Percentiles rank a stretch among this genome's conserved stretches.
Conservation (phyloP, 1,140 invertebrate species). For the Drosophila burlai region DNA sequence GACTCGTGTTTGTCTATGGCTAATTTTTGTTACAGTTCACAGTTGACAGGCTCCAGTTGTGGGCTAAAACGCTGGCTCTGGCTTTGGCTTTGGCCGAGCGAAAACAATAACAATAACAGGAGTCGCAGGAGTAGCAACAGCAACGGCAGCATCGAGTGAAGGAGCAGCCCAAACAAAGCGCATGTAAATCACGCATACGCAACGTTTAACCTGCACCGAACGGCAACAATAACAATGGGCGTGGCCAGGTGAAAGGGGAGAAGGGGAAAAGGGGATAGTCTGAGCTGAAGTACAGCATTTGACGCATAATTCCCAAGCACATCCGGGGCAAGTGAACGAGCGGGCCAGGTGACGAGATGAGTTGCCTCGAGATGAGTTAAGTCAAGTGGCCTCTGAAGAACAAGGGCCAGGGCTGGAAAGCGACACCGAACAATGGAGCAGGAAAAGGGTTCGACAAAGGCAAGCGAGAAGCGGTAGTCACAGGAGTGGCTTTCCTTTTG, state of each 20-base stretch:
- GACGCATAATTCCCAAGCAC: conserved; percentile 72
- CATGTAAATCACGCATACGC: conserved; percentile 80
- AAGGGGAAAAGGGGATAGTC: conserved; percentile 4
- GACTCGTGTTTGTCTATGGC: conserved; percentile 38
- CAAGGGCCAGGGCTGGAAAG: conserved; percentile 17
- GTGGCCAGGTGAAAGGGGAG: not conserved
- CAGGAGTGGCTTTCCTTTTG: conserved; percentile 4
- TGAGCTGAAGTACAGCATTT: conserved; percentile 66
- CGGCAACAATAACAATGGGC: conserved; percentile 66
- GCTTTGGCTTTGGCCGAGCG: conserved; percentile 68
- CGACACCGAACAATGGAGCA: conserved; percentile 18
- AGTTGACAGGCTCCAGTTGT: conserved; percentile 46
- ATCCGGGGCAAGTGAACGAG: conserved; percentile 43
- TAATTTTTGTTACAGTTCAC: conserved; percentile 72
- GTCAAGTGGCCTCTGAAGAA: conserved; percentile 28
- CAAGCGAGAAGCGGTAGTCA: not conserved
- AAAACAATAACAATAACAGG: conserved; percentile 67
- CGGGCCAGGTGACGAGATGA: conserved; percentile 41
- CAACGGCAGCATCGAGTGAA: conserved; percentile 1
- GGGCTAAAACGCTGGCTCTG: conserved; percentile 8
- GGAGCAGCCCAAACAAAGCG: conserved; percentile 65
- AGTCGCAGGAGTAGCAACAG: conserved; percentile 11
- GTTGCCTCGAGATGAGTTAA: conserved; percentile 38
- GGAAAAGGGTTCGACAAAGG: not conserved
- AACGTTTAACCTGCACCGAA: conserved; percentile 69